These are phyloP conservation scores for Caenorhabditis angaria DNA, from an alignment of 2,888 invertebrate species.

Conservation along the genomic window DNA sequence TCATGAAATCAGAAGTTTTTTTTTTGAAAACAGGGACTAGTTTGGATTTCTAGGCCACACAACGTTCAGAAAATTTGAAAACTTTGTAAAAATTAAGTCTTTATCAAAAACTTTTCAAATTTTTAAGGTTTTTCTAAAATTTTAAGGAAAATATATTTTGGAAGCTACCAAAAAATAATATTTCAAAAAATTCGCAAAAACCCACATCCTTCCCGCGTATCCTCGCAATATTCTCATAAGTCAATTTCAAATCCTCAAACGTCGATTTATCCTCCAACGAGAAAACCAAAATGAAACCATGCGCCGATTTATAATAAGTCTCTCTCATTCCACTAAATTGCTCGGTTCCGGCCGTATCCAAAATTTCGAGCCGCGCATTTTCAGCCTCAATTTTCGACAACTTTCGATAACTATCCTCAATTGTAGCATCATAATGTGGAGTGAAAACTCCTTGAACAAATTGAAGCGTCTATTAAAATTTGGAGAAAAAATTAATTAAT, in stretches of 20 bases:
- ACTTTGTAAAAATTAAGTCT: too few relatives aligned
- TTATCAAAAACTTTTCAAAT: too few relatives aligned
- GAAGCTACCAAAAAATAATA: too few relatives aligned
- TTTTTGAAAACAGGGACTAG: too few relatives aligned
- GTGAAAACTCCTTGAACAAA: constrained; percentile 99
- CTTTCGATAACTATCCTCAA: constrained; percentile 98
- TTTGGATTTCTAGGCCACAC: too few relatives aligned
- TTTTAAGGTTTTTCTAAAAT: too few relatives aligned
- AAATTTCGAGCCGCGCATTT: constrained; percentile 98
- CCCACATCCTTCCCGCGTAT: constrained; percentile 21
- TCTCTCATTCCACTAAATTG: constrained; percentile 99
- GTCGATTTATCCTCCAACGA: constrained; percentile 99
- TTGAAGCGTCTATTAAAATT: constrained; percentile 81
- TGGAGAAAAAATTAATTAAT: background rate
- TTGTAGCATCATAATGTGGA: constrained; percentile 97
- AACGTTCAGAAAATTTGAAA: too few relatives aligned
- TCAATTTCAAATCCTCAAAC: constrained; percentile 95
- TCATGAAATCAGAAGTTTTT: too few relatives aligned
- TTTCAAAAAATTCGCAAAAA: too few relatives aligned
- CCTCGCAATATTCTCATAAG: constrained; percentile 16
- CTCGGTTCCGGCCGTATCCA: constrained; percentile 98
- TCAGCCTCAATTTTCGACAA: constrained; percentile 98
- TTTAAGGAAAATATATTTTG: too few relatives aligned
- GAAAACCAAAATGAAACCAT: constrained; percentile 97
- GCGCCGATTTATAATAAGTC: constrained; percentile 99